A percentile compares a stretch with the other conserved stretches of the same genome.
These are phyloP conservation scores for Halcyon badia DNA, from an alignment of 2,797 vertebrate species.

Conservation along the genomic window DNA sequence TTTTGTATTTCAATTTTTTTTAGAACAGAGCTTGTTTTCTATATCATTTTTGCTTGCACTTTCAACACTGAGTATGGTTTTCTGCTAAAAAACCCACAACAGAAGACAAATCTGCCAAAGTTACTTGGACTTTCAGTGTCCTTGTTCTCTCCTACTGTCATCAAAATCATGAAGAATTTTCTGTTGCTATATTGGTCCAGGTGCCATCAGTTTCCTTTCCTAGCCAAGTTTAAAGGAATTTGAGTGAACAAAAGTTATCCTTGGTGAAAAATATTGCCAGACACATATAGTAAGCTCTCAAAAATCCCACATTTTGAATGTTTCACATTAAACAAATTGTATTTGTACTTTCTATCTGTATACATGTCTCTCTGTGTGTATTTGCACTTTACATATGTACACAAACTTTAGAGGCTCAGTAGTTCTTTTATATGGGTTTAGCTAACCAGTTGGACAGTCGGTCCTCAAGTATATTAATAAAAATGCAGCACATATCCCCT, in stretches of 20 bases:
- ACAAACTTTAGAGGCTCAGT: background rate
- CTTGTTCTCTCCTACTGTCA: background rate
- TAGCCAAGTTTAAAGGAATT: background rate
- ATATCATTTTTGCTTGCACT: background rate
- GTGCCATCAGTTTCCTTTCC: background rate
- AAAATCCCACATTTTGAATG: background rate
- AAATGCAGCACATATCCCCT: background rate
- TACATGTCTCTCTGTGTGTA: background rate
- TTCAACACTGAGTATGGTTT: background rate
- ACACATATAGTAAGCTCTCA: background rate
- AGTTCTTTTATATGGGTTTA: background rate
- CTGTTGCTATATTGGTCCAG: background rate
- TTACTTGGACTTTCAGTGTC: background rate
- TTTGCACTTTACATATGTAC: background rate
- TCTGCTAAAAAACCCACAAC: background rate
- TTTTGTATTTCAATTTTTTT: background rate
- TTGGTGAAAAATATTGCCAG: background rate
- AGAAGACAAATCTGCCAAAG: background rate
- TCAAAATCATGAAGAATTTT: background rate
- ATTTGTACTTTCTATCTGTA: background rate
- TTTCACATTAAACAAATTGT: background rate
- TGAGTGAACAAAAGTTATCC: background rate
- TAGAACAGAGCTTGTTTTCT: background rate
- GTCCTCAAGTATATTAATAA: background rate
- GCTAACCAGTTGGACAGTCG: background rate